Evolutionary conservation across 2,797 vertebrate genomes (phyloP).

Genomic region (Takifugu ocellatus): DNA sequence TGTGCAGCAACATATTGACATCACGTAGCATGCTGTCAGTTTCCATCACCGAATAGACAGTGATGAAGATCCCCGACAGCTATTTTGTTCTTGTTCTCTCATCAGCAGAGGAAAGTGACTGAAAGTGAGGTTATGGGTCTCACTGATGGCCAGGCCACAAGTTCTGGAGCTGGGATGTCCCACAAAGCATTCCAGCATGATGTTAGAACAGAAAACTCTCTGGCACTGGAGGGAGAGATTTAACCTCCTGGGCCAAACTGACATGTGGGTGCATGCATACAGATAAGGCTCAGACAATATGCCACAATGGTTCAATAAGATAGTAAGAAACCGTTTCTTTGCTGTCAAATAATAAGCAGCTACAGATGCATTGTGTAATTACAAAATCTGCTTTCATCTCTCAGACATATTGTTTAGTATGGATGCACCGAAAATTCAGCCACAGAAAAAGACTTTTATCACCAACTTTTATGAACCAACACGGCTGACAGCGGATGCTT

Average conservation of each 20-base stretch:
- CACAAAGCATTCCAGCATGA: constrained; percentile 38
- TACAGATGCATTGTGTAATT: constrained; percentile 53
- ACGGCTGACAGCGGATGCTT: too few species aligned
- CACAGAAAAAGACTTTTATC: too few species aligned
- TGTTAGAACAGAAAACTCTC: constrained; percentile 27
- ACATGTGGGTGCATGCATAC: constrained; percentile 18
- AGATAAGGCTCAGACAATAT: constrained; percentile 29
- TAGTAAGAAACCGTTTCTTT: constrained; percentile 39
- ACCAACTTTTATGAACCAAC: too few species aligned
- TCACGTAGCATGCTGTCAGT: constrained; percentile 47
- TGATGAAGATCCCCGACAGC: constrained; percentile 22
- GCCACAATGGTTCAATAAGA: constrained; percentile 20
- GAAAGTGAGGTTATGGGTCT: constrained; percentile 19
- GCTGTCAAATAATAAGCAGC: constrained; percentile 41
- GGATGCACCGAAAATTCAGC: too few species aligned
- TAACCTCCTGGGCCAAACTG: constrained; percentile 16
- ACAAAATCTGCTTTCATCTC: constrained; percentile 50
- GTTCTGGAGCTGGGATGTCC: constrained; percentile 45
- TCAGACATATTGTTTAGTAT: constrained; percentile 19
- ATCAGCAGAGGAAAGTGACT: constrained; percentile 22
- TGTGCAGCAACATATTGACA: constrained; percentile 50
- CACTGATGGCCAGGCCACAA: constrained; percentile 47
- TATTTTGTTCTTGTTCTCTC: constrained; percentile 15
- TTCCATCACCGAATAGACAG: constrained; percentile 41
- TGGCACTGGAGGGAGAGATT: constrained; percentile 31